Conservation (phyloP, 2,113 vertebrate species). For the Dicrurus megarhynchus region DNA sequence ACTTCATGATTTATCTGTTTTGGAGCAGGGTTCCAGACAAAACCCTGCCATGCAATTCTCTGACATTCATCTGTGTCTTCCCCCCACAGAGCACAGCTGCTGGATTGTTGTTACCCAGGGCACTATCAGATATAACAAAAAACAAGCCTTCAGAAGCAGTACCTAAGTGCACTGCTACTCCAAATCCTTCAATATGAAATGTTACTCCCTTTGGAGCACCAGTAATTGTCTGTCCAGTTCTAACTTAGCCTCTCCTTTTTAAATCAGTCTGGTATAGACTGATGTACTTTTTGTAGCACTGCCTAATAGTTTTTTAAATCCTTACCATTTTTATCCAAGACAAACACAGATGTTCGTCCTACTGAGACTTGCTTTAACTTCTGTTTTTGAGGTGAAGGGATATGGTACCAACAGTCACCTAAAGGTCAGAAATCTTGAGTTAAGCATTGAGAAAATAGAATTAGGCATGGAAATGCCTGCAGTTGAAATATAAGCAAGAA, state of each 20-base stretch:
- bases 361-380: constrained; percentile 92
- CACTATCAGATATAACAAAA: background rate
- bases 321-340: constrained; percentile 91
- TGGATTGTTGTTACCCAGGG: background rate
- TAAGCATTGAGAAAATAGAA: background rate
- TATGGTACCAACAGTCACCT: constrained; percentile 97
- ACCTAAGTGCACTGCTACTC: background rate
- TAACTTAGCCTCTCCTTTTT: background rate
- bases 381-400: constrained; percentile 89
- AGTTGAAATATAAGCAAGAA: background rate
- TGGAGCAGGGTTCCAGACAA: background rate
- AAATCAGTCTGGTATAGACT: background rate
- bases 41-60: background rate
- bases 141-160: background rate
- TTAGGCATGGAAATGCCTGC: background rate
- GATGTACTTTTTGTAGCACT: background rate
- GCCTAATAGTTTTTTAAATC: background rate
- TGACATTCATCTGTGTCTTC: background rate
- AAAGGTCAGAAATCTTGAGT: background rate
- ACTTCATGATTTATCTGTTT: background rate
- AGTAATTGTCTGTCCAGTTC: background rate
- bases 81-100: background rate
- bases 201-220: background rate
- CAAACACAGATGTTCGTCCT: constrained; percentile 85
- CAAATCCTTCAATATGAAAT: background rate